Evolutionary conservation across 2,888 invertebrate genomes (phyloP), one percentile per base, ranked within the genome.

Genomic region (Leucophenga montana): DNA sequence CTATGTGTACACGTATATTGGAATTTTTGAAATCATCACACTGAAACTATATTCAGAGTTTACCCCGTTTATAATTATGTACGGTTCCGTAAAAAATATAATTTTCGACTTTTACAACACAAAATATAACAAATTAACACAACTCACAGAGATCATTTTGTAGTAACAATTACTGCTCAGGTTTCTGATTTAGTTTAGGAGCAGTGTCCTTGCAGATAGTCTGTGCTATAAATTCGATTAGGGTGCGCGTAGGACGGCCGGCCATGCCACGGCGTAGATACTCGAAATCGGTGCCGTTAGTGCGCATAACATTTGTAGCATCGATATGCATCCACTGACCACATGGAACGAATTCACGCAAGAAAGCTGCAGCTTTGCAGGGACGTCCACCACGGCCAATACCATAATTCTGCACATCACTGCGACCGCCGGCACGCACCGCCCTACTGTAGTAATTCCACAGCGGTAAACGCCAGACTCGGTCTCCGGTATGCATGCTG

Each of bases 401-500:
- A 13, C 91, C 92, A 31, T 90, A 90, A 73, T 92, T 92, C 66
- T 86, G 85, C 0, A 87, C 82, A 81, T 87, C 87, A 20, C 79
- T 78, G 91, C 90, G 72, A 90, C 90, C 69, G 89, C 91, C 83
- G 0, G 75, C 50, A 0, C 82, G 81, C 0, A 81, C 78, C 0
- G 80, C 67, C 69, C 80, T 82, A 70, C 77, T 91, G 86, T 93
- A 95, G 84, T 92, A 92, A 65, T 92, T 90, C 92, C 94, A 95
- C 22, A 96, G 87, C 0, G 96, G 96, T 91, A 96, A 92, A 62
- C 95, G 90, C 95, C 96, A 96, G 1, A 96, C 91, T 22, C 95
- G 89, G 85, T 96, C 96, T 0, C 95, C 96, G 0, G 94, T 93
- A 72, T 91, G 90, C 80, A 91, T 90, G 62, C 94, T 93, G 8